Conservation (phyloP, 2,797 vertebrate genomes). For the Pseudomugil tenellus region DNA sequence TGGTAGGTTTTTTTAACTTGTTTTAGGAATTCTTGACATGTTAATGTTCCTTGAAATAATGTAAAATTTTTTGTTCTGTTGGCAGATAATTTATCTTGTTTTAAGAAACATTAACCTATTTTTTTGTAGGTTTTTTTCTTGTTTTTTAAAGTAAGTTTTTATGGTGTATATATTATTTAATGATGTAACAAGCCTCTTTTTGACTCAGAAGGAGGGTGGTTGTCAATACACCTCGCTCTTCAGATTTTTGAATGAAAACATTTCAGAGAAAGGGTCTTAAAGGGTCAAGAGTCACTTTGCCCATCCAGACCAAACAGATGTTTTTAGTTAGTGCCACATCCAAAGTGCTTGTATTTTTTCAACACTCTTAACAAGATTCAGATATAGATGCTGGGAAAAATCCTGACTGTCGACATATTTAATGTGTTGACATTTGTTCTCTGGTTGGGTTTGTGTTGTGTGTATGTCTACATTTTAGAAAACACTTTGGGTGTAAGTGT, state of each 20-base stretch:
- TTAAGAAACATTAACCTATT: no score
- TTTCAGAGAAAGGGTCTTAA: conserved; percentile 56
- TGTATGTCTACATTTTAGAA: conserved; percentile 27
- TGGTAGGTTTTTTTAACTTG: no score
- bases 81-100: no score
- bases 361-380: conserved; percentile 27
- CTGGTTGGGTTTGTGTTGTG: conserved; percentile 20
- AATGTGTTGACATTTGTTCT: conserved; percentile 42
- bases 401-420: conserved; percentile 29
- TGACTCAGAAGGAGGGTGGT: conserved; percentile 27
- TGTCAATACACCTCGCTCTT: conserved; percentile 32
- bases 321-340: conserved; percentile 58
- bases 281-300: conserved; percentile 60
- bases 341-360: conserved; percentile 32
- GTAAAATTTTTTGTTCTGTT: no score
- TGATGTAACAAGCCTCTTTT: background rate
- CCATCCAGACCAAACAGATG: conserved; percentile 58
- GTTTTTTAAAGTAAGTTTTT: no score
- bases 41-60: no score
- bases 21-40: no score
- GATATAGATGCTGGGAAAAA: conserved; percentile 30
- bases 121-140: no score
- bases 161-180: no score
- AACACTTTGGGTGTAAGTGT: conserved; percentile 13
- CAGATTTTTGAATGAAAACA: conserved; percentile 35